Evolutionary conservation across 1,140 invertebrate genomes (phyloP).

Genomic region (Pollicipes pollicipes): DNA sequence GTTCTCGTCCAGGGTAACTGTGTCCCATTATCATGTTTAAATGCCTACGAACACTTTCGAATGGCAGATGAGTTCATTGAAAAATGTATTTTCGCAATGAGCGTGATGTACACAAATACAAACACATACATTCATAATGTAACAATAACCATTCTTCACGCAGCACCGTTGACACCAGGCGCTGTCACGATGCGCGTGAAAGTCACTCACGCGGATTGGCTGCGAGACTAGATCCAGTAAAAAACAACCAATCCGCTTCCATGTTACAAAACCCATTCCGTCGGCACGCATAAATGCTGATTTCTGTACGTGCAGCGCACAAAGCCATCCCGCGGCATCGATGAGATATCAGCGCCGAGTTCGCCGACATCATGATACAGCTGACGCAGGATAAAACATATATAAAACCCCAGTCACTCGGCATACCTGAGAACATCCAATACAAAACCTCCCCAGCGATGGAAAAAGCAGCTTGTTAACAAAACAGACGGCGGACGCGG

Average conservation of each 20-base stretch:
- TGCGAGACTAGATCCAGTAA: background rate
- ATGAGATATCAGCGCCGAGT: no score
- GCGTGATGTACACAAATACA: constrained; percentile 6
- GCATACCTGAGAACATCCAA: constrained; percentile 1
- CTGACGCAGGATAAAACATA: background rate
- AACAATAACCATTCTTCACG: background rate
- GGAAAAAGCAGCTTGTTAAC: no score
- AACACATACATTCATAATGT: constrained; percentile 1
- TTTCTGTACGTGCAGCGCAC: background rate
- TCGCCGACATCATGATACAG: no score
- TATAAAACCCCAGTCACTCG: background rate
- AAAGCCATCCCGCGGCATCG: no score
- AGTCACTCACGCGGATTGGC: background rate
- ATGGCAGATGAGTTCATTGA: background rate
- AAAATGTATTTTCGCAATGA: constrained; percentile 6
- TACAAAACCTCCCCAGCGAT: background rate
- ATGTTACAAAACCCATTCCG: background rate
- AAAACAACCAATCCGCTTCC: background rate
- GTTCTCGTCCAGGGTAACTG: no score
- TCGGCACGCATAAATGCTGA: background rate
- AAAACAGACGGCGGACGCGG: no score
- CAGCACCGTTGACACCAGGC: background rate
- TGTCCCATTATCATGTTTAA: no score
- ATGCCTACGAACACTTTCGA: no score
- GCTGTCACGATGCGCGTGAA: background rate